A percentile compares a stretch with the other conserved stretches of the same genome.
These are phyloP conservation scores for Erynnis tages DNA, from an alignment of 2,888 invertebrate species.

Conservation along the genomic window DNA sequence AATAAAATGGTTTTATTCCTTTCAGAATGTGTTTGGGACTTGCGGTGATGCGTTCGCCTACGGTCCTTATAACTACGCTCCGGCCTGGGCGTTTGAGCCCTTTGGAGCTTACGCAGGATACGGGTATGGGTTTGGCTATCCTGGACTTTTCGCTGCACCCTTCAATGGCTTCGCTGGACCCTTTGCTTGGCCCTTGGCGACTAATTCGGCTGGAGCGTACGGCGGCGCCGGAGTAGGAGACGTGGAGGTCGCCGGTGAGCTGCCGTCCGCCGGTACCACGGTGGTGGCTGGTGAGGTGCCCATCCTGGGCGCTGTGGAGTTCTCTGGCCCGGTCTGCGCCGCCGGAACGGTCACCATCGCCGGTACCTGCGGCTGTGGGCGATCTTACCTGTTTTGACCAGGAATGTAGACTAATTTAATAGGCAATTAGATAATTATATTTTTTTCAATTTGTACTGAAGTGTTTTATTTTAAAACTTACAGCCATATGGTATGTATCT, in stretches of 20 bases:
- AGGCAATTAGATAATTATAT: no score
- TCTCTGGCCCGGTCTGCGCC: conserved; percentile 38
- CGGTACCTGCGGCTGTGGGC: conserved; percentile 39
- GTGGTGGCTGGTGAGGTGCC: conserved; percentile 38
- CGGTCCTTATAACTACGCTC: background rate
- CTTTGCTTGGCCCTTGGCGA: conserved; percentile 18
- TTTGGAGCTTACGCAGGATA: conserved; percentile 23
- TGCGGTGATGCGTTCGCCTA: background rate
- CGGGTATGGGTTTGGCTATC: background rate
- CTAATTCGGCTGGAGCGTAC: conserved; percentile 35
- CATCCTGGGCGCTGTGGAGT: conserved; percentile 39
- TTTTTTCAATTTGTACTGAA: no score
- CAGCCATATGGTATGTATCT: no score
- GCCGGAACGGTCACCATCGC: conserved; percentile 37
- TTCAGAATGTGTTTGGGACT: conserved; percentile 4
- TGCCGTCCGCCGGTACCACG: conserved; percentile 41
- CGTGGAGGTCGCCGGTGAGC: conserved; percentile 37
- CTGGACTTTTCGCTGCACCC: conserved; percentile 29
- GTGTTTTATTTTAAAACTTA: no score
- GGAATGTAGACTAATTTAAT: no score
- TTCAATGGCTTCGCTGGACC: conserved; percentile 32
- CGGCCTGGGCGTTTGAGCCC: no score
- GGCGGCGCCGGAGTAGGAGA: conserved; percentile 40
- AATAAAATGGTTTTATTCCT: no score
- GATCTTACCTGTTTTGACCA: no score